These are phyloP conservation scores for Microcebus murinus DNA, from an alignment of 2,113 vertebrate genomes.

Conservation along the genomic window DNA sequence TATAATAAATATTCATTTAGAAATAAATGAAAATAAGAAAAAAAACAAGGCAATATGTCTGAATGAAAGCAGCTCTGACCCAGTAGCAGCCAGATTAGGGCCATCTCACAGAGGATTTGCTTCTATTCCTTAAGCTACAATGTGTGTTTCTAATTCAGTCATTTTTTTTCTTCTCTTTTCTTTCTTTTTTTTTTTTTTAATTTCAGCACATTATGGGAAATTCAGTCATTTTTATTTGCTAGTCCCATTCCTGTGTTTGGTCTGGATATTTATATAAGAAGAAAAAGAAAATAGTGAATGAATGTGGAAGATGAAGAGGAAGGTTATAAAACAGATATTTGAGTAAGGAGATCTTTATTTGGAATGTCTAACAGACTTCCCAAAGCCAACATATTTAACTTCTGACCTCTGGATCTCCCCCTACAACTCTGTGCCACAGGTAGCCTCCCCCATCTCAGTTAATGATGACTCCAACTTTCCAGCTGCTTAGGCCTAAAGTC, in stretches of 20 bases:
- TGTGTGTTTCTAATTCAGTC: neutral
- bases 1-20: constrained; percentile 2
- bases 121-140: neutral
- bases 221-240: constrained; percentile 16
- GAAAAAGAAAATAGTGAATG: neutral
- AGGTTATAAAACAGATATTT: neutral
- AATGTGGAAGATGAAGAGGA: neutral
- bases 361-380: neutral
- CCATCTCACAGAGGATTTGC: neutral
- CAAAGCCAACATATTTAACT: neutral
- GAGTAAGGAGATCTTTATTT: neutral
- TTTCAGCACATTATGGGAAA: neutral
- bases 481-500: neutral
- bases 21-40: neutral
- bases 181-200: too few relatives aligned
- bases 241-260: neutral
- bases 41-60: neutral
- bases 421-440: neutral
- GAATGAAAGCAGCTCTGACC: neutral
- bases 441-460: neutral
- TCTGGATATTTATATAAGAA: neutral
- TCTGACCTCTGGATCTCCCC: neutral
- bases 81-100: neutral
- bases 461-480: neutral
- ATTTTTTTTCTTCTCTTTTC: too few relatives aligned